Conservation (phyloP, 2,888 invertebrate species). For the Hartigia nigra region DNA sequence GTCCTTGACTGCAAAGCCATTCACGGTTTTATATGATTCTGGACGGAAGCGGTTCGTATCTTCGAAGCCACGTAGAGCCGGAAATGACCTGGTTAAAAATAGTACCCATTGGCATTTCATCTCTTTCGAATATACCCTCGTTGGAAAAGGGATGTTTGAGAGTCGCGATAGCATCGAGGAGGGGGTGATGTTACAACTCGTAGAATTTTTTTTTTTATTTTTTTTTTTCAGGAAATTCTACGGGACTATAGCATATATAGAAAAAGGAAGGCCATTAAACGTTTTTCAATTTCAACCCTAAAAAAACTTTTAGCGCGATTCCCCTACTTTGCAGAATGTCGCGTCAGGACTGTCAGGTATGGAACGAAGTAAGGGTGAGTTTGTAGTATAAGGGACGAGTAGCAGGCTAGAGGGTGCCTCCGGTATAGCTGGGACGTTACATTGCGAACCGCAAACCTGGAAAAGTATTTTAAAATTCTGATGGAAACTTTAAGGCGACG, state of each 20-base stretch:
- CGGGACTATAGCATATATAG: too few species aligned
- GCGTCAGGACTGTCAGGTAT: background rate
- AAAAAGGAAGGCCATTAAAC: background rate
- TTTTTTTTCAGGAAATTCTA: background rate
- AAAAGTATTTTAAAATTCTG: conserved; percentile 38
- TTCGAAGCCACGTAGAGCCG: background rate
- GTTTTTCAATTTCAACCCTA: background rate
- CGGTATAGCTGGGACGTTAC: background rate
- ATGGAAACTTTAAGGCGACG: conserved; percentile 32
- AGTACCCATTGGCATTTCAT: background rate
- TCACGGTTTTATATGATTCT: background rate
- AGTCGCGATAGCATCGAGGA: background rate
- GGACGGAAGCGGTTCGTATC: background rate
- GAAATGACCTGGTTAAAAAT: background rate
- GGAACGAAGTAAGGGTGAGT: background rate
- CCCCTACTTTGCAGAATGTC: background rate
- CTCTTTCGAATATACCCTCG: accelerated
- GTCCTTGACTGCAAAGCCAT: background rate
- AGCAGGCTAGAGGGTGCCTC: background rate
- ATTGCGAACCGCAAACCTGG: background rate
- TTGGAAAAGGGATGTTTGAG: background rate
- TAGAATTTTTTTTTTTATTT: background rate
- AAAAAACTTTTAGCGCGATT: background rate
- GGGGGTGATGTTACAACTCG: background rate
- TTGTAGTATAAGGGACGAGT: background rate